Evolutionary conservation across 2,888 invertebrate genomes (phyloP).

Genomic region (Tinea semifulvella): DNA sequence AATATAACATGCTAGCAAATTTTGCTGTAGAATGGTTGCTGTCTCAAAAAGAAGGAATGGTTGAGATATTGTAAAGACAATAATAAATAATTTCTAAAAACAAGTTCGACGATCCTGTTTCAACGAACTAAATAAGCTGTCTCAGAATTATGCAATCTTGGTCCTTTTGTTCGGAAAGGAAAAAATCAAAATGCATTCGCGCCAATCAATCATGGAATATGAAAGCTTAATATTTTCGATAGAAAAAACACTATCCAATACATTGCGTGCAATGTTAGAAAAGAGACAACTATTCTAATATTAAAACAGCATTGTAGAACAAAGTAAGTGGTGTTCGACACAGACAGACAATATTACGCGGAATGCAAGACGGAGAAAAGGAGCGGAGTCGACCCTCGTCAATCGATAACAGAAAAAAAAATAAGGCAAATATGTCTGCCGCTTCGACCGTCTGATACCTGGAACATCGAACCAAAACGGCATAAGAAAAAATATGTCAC

Average conservation of each 20-base stretch:
- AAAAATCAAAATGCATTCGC: conserved; percentile 5
- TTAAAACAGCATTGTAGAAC: neutral
- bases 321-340: neutral
- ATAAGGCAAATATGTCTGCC: conserved; percentile 6
- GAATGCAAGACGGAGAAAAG: conserved; percentile 6
- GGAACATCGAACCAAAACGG: neutral
- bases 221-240: neutral
- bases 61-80: too few relatives aligned
- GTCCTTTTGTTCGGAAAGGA: neutral
- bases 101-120: neutral
- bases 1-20: too few relatives aligned
- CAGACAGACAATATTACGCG: neutral
- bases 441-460: conserved; percentile 2
- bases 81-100: too few relatives aligned
- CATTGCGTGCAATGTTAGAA: neutral
- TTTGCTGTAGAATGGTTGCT: too few relatives aligned
- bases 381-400: conserved; percentile 11
- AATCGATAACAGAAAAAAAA: conserved; percentile 11
- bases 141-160: neutral
- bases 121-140: conserved; percentile 3
- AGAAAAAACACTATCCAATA: neutral
- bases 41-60: too few relatives aligned
- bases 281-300: neutral
- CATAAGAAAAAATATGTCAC: neutral
- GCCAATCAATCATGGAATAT: conserved; percentile 1